Conservation (phyloP, 2,797 vertebrate genomes). For the Capromys pilorides region DNA sequence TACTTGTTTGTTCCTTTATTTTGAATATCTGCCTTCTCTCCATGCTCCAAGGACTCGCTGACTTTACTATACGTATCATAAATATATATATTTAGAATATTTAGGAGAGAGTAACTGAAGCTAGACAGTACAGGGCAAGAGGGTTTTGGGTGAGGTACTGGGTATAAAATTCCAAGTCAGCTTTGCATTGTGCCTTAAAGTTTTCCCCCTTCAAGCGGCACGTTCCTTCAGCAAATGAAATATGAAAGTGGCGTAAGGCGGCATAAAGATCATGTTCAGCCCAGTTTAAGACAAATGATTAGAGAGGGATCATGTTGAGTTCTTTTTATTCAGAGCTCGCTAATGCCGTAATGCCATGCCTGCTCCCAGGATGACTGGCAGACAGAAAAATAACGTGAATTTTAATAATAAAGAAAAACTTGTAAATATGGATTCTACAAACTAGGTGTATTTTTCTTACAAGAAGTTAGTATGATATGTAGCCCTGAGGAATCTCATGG, state of each 20-base stretch:
- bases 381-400: not conserved
- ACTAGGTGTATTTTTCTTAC: not conserved
- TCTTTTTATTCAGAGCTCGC: not conserved
- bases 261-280: not conserved
- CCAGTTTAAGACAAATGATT: not conserved
- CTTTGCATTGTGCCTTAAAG: not conserved
- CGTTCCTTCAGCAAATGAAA: conserved; percentile 20
- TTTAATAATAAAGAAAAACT: not conserved
- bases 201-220: not conserved
- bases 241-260: not conserved
- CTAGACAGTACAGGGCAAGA: not conserved
- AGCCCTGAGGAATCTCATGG: not conserved
- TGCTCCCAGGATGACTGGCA: not conserved
- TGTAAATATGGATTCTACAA: not conserved
- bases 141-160: not conserved
- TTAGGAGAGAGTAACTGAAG: not conserved
- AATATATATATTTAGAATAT: not conserved
- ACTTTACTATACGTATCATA: too few species aligned
- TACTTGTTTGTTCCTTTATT: not conserved
- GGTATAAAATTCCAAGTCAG: not conserved
- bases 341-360: not conserved
- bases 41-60: not conserved
- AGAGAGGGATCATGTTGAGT: not conserved
- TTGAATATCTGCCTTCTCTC: not conserved
- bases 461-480: not conserved